phyloP scores from a whole-genome alignment of 2,888 invertebrate species.

The Philereme transversata region DNA sequence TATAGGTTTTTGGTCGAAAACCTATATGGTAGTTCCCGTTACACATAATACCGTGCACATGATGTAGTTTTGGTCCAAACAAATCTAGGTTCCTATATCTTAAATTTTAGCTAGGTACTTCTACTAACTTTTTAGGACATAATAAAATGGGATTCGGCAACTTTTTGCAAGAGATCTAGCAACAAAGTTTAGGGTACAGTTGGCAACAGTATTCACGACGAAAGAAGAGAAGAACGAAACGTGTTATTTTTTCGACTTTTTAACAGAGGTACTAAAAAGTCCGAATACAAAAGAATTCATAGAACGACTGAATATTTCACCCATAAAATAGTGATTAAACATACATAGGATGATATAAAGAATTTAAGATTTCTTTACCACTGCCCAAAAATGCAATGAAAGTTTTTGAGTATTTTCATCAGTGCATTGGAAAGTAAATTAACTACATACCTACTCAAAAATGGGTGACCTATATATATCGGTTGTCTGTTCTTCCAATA shows the following conservation, averaged over 20 bases:
- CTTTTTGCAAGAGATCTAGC: no score
- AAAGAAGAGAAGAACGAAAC: not conserved
- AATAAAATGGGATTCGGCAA: no score
- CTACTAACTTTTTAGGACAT: no score
- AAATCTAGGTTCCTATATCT: no score
- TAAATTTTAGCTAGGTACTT: no score
- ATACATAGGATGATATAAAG: not conserved
- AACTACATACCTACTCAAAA: slow-evolving; percentile 2
- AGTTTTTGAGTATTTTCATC: not conserved
- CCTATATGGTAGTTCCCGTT: no score
- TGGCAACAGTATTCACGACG: no score
- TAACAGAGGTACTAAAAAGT: not conserved
- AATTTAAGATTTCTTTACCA: not conserved
- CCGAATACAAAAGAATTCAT: not conserved
- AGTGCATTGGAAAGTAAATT: not conserved
- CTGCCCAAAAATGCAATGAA: slow-evolving; percentile 4
- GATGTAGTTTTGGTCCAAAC: no score
- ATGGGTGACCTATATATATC: slow-evolving; percentile 89
- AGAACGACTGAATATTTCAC: not conserved
- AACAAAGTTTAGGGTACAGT: no score
- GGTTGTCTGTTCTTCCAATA: slow-evolving; percentile 99
- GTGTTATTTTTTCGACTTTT: not conserved
- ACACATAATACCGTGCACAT: no score
- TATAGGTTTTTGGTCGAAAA: no score
- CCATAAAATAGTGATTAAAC: not conserved